Evolutionary conservation across 2,888 invertebrate species (phyloP), one percentile per base, ranked within the genome.

Genomic region (Synergus japonicus): DNA sequence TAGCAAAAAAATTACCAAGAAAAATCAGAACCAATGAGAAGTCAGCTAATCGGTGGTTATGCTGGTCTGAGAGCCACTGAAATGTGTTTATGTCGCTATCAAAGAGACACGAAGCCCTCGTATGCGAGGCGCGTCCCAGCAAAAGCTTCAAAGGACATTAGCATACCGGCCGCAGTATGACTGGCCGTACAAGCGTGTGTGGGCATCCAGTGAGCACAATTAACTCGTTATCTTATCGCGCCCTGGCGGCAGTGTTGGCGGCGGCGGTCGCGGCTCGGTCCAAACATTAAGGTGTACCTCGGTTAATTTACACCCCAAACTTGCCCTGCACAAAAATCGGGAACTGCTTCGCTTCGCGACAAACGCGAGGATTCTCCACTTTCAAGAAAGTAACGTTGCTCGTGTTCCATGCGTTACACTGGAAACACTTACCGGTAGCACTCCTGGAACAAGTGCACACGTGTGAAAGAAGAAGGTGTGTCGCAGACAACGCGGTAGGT

Each of bases 151-250:
- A 90, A 89, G 89, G 87, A 85, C 89, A 92, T 92, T 92, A 92
- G 91, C 92, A 92, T 92, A 92, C 91, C 89, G 90, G 89, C 88
- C 88, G 88, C 86, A 86, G 87, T 91, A 90, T 89, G 90, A 90
- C 90, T 89, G 89, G 88, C 84, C 81, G 79, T 78, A 80, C 85
- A 88, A 88, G 91, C 89, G 90, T 90, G 91, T 91, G 91, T 91
- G 91, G 90, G 91, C 91, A 91, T 87, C 87, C 89, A 89, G 90
- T 89, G 90, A 89, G 91, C 91, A 92, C 92, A 92, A 92, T 92
- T 92, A 92, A 92, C 92, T 92, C 91, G 92, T 92, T 91, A 92
- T 92, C 92, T 92, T 92, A 92, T 92, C 92, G 91, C 87, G 87
- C 81, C 86, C 85, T 87, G 89, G 89, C 88, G 89, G 88, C 89